These are phyloP conservation scores for Ligdia adustata DNA, from an alignment of 2,888 invertebrate species.

Conservation along the genomic window DNA sequence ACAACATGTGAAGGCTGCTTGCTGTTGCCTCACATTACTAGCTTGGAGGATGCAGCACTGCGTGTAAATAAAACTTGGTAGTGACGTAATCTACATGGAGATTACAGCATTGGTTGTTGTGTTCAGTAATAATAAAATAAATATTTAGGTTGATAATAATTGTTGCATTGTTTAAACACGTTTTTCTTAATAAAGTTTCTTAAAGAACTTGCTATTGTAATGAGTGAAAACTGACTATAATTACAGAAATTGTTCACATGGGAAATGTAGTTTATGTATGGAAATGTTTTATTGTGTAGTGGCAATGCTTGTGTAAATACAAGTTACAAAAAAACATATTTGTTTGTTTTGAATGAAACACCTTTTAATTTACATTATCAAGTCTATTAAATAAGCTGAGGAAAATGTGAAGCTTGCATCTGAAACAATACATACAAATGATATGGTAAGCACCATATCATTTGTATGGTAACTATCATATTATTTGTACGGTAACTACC, in stretches of 20 bases:
- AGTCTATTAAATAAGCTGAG: too few relatives aligned
- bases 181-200: conserved; percentile 21
- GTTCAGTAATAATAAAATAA: conserved; percentile 70
- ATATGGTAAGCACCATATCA: too few relatives aligned
- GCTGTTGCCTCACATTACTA: conserved; percentile 30
- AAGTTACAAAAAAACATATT: conserved; percentile 35
- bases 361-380: background rate
- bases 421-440: too few relatives aligned
- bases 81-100: conserved; percentile 68
- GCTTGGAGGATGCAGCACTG: conserved; percentile 51
- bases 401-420: too few relatives aligned
- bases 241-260: conserved; percentile 10
- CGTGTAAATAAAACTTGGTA: conserved; percentile 79
- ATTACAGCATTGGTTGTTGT: conserved; percentile 61
- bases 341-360: conserved; percentile 19
- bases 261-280: conserved; percentile 30
- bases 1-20: conserved; percentile 79
- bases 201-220: conserved; percentile 13
- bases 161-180: conserved; percentile 44
- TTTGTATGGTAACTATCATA: too few relatives aligned
- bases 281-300: conserved; percentile 35
- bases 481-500: too few relatives aligned
- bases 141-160: conserved; percentile 57
- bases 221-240: conserved; percentile 20
- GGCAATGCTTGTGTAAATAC: conserved; percentile 33